Percentiles rank a stretch among this genome's conserved stretches.
These are phyloP conservation scores for Villa cingulata DNA, from an alignment of 2,888 invertebrate genomes.

Conservation along the genomic window DNA sequence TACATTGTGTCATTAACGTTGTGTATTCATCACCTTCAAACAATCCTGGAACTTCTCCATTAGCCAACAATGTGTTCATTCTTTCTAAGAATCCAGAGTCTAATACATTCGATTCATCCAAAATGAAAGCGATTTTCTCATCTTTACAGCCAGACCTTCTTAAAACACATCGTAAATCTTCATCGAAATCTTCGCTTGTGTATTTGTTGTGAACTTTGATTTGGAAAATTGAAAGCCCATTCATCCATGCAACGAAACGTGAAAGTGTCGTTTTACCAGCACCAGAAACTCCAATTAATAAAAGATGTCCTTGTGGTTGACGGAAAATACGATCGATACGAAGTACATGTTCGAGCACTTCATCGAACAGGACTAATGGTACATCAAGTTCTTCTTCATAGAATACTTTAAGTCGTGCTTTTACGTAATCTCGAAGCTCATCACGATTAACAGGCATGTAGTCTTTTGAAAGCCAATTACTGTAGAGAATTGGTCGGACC, in stretches of 20 bases:
- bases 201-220: constrained; percentile 99
- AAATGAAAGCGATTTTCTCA: constrained; percentile 97
- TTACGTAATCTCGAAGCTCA: constrained; percentile 89
- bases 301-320: constrained; percentile 94
- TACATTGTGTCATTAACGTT: constrained; percentile 98
- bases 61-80: constrained; percentile 97
- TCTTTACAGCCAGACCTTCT: constrained; percentile 83
- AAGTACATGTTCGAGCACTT: constrained; percentile 97
- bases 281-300: constrained; percentile 96
- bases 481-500: constrained; percentile 90
- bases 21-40: constrained; percentile 98
- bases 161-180: constrained; percentile 83
- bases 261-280: constrained; percentile 99
- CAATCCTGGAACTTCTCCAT: constrained; percentile 90
- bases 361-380: constrained; percentile 93
- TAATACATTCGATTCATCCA: constrained; percentile 97
- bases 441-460: constrained; percentile 94
- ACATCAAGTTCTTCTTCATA: constrained; percentile 99
- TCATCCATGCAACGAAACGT: constrained; percentile 99
- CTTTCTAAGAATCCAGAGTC: constrained; percentile 98
- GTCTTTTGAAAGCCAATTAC: constrained; percentile 98
- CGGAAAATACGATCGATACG: constrained; percentile 98
- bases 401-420: constrained; percentile 93
- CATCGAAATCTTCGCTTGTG: constrained; percentile 96
- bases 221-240: constrained; percentile 97